These are phyloP conservation scores for Chymomyza procnemis DNA, from an alignment of 2,888 invertebrate genomes.

Conservation along the genomic window DNA sequence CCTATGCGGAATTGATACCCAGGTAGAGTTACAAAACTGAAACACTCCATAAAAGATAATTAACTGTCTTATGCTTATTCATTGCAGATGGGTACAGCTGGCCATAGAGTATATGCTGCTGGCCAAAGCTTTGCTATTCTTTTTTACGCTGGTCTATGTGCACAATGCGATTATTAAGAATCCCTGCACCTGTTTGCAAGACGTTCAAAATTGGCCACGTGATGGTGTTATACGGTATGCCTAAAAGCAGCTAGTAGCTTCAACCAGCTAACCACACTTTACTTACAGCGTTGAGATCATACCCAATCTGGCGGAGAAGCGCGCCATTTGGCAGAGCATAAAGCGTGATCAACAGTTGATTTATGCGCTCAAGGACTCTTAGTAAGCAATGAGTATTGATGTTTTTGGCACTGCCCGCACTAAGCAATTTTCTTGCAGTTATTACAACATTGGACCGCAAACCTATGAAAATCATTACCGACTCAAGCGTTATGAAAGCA, in stretches of 20 bases:
- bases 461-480: slow-evolving; percentile 62
- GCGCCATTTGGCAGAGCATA: slow-evolving; percentile 59
- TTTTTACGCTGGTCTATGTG: slow-evolving; percentile 95
- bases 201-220: slow-evolving; percentile 94
- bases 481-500: slow-evolving; percentile 62
- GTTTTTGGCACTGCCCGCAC: too few species aligned
- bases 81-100: slow-evolving; percentile 69
- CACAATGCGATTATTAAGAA: slow-evolving; percentile 95
- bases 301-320: slow-evolving; percentile 71
- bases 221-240: slow-evolving; percentile 88
- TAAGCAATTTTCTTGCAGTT: slow-evolving; percentile 40
- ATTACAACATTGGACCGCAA: slow-evolving; percentile 75
- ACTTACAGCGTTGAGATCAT: slow-evolving; percentile 75
- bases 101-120: slow-evolving; percentile 75
- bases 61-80: background rate
- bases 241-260: background rate
- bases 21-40: slow-evolving; percentile 82
- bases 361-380: slow-evolving; percentile 60
- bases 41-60: slow-evolving; percentile 84
- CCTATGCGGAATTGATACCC: slow-evolving; percentile 94
- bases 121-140: slow-evolving; percentile 87
- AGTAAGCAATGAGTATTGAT: too few species aligned
- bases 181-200: slow-evolving; percentile 94
- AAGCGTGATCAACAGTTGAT: slow-evolving; percentile 65
- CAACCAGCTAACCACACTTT: too few species aligned